Evolutionary conservation across 2,797 vertebrate genomes (phyloP).

Genomic region (Mionectes olivaceus): DNA sequence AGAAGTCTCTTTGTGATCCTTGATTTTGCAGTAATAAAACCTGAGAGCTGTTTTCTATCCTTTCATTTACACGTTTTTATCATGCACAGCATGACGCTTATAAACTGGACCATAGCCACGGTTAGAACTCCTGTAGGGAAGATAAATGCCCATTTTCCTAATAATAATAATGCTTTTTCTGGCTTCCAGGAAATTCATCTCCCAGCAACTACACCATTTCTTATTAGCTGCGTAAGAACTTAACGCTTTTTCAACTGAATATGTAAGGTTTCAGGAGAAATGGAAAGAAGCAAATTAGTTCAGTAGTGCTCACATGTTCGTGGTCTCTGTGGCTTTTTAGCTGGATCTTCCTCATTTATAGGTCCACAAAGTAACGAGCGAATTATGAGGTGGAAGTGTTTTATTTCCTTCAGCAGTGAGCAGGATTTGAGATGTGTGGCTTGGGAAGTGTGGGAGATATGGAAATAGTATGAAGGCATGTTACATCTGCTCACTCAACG

Average conservation of each 20-base stretch:
- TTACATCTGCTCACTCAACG: background rate
- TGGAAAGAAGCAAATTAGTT: background rate
- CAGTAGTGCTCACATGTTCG: background rate
- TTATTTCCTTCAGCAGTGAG: background rate
- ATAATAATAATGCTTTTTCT: conserved; percentile 24
- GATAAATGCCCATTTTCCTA: conserved; percentile 29
- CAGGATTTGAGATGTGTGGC: background rate
- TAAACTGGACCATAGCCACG: conserved; percentile 28
- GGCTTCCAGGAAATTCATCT: conserved; percentile 38
- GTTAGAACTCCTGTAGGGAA: conserved; percentile 23
- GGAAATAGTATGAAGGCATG: background rate
- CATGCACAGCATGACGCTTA: background rate
- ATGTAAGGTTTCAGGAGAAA: background rate
- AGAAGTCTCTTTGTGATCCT: conserved; percentile 30
- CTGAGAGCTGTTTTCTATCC: conserved; percentile 15
- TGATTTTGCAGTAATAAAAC: conserved; percentile 49
- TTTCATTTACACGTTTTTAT: conserved; percentile 53
- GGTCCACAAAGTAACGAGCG: background rate
- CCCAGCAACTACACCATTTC: background rate
- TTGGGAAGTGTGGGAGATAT: background rate
- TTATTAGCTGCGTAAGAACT: background rate
- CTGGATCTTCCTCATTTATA: background rate
- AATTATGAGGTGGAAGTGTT: background rate
- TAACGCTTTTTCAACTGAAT: conserved; percentile 10
- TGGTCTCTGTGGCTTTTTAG: background rate